These are phyloP conservation scores for Capreolus pygargus DNA, from an alignment of 2,113 vertebrate genomes.

Conservation along the genomic window DNA sequence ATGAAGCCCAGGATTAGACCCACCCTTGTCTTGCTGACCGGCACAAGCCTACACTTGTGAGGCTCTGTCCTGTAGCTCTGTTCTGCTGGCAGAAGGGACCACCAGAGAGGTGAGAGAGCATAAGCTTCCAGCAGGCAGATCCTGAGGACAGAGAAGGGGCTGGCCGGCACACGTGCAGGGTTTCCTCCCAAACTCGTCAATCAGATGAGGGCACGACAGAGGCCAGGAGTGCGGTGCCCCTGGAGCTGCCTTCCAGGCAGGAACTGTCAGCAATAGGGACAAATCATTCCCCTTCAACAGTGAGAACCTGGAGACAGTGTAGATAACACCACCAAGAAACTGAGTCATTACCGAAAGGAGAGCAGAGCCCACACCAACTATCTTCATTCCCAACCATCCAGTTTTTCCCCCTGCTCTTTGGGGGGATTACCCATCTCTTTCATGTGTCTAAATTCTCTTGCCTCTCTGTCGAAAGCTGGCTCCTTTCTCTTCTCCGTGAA, in stretches of 20 bases:
- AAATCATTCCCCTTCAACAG: neutral
- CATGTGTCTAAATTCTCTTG: neutral
- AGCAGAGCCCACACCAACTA: neutral
- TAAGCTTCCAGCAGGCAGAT: neutral
- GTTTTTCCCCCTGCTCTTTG: neutral
- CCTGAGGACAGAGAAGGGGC: neutral
- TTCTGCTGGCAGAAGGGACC: neutral
- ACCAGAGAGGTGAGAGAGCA: neutral
- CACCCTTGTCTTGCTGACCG: neutral
- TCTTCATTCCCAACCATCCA: neutral
- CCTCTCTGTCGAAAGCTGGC: neutral
- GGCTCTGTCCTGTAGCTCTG: neutral
- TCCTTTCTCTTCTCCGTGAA: neutral
- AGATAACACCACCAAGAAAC: neutral
- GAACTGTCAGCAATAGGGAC: neutral
- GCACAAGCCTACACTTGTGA: neutral
- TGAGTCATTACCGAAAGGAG: neutral
- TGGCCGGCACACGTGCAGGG: accelerated
- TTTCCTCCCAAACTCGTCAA: neutral
- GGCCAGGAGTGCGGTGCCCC: accelerated
- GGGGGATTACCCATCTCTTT: neutral
- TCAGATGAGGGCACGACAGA: neutral
- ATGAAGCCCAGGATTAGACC: neutral
- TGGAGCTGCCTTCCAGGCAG: neutral
- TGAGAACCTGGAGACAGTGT: neutral